A percentile compares a stretch with the other conserved stretches of the same genome.
Evolutionary conservation across 2,797 vertebrate species (phyloP).

Genomic region (Ciconia nigra): DNA sequence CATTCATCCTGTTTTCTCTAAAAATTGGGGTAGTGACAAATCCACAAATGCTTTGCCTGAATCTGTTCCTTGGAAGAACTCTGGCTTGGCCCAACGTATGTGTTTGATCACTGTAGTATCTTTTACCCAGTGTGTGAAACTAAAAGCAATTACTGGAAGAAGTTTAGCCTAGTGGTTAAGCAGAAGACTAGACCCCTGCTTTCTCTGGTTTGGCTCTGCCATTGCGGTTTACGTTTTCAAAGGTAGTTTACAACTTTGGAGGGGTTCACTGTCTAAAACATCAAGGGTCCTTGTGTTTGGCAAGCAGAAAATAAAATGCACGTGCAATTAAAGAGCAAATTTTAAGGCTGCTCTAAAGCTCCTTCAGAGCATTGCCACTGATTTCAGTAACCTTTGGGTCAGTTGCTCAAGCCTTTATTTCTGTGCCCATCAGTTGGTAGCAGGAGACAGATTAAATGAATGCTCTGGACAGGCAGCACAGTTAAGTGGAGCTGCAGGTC

Average conservation of each 20-base stretch:
- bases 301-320: not conserved
- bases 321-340: not conserved
- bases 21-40: not conserved
- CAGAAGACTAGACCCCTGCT: not conserved
- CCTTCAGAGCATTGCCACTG: not conserved
- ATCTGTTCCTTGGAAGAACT: not conserved
- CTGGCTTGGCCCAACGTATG: not conserved
- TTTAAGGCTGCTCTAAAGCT: not conserved
- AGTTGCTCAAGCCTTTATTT: not conserved
- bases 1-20: conserved; percentile 23
- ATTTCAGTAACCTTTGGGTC: not conserved
- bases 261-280: not conserved
- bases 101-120: not conserved
- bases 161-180: not conserved
- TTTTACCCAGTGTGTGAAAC: not conserved
- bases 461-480: not conserved
- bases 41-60: not conserved
- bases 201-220: not conserved
- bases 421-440: not conserved
- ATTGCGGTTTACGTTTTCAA: not conserved
- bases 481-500: conserved; percentile 9
- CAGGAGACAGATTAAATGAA: not conserved
- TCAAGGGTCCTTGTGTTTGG: not conserved
- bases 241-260: not conserved
- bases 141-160: not conserved